phyloP scores from a whole-genome alignment of 2,113 vertebrate species.

The Solenodon paradoxus region DNA sequence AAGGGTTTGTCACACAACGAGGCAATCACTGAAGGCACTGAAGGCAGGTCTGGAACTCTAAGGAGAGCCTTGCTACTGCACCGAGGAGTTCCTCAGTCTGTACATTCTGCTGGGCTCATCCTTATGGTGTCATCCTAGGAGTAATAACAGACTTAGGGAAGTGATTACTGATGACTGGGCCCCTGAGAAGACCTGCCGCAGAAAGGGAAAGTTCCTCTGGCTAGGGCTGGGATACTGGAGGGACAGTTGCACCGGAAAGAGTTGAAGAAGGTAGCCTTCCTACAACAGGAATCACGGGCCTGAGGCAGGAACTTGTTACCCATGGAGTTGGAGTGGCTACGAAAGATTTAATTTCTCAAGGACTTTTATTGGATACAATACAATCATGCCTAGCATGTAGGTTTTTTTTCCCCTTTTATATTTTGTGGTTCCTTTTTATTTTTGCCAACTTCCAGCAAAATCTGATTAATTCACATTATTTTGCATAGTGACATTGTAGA shows the following conservation, averaged over 20 bases:
- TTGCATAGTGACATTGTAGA: not conserved
- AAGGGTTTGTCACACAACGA: no score
- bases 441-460: not conserved
- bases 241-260: no score
- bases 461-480: not conserved
- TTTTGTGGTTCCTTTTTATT: not conserved
- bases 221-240: not conserved
- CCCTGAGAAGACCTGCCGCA: not conserved
- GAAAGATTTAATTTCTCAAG: not conserved
- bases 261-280: not conserved
- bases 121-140: not conserved
- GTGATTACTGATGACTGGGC: not conserved
- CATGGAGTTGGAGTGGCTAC: not conserved
- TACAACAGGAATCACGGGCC: not conserved
- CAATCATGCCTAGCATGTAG: not conserved
- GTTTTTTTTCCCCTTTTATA: not conserved
- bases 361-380: not conserved
- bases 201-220: not conserved
- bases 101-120: not conserved
- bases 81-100: not conserved
- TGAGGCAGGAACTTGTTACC: not conserved
- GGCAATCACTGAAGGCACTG: not conserved
- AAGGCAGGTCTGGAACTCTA: not conserved
- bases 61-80: not conserved
- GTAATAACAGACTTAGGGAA: not conserved